Base-by-base conservation (phyloP, 1,140 invertebrate species). In the Drosophila saltans region DNA sequence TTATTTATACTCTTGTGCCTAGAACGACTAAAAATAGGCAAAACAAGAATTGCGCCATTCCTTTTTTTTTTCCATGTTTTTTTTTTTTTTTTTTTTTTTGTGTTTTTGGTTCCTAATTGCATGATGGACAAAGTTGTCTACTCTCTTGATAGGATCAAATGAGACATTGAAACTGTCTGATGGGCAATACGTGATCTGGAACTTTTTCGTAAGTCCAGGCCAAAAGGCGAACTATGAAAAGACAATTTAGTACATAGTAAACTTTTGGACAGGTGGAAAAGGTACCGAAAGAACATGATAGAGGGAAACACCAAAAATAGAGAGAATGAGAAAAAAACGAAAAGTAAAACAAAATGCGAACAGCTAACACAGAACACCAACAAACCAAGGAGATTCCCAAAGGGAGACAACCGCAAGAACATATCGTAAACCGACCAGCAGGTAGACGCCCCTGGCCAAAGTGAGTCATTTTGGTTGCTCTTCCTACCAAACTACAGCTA, bases 381-480 rank as follows among this genome's bases (percentile, higher is more conserved):
- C 24, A 58, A 28, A 5, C 8, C 43, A 16, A 16, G 16, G 43
- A 21, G 45, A 52, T 26, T 52, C 65, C 43, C 36, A 2, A 59
- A 28, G 52, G 45, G 52, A 30, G 36, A 58, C 39, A 66, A 45
- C 26, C 21, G 21, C 39, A 43, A 43, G 40, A 72, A 41, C 61
- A 74, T n/a, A 65, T 55, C 30, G 57, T 48, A 74, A 74, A 65
- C 63, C 61, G 72, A 69, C 67, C 69, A 70, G 64, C 69, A 74
- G 65, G 75, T 69, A 66, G 66, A 70, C 70, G 71, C 66, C 60
- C 33, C 21, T 48, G 61, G 57, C 60, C 57, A 63, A 75, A 80
- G 62, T 80, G 78, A 80, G 75, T 80, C 78, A 80, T 80, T 80
- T 74, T 41, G 41, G 11, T 43, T 9, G 45, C 6, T 48, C 21